Evolutionary conservation across 2,113 vertebrate genomes (phyloP).

Genomic region (Solea solea): DNA sequence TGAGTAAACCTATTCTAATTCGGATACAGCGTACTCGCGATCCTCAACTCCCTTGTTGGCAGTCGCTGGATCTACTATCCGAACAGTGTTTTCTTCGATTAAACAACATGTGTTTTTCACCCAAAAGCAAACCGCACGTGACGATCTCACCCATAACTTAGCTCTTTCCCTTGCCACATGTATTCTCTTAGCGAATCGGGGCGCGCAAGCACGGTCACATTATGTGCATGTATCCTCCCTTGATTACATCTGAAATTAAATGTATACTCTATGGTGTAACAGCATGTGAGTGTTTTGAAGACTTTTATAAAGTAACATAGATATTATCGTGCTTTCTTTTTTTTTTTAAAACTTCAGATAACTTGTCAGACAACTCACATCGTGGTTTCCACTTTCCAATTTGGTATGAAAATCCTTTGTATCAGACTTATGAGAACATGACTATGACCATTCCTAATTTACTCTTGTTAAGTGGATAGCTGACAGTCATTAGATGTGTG

Average conservation of each 20-base stretch:
- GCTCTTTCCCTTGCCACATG: slow-evolving; percentile 31
- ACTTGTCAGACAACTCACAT: too few relatives aligned
- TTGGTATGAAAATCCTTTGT: too few relatives aligned
- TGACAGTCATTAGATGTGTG: too few relatives aligned
- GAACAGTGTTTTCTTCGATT: slow-evolving; percentile 16
- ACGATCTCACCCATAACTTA: slow-evolving; percentile 6
- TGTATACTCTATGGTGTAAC: slow-evolving; percentile 18
- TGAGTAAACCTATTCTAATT: slow-evolving; percentile 22
- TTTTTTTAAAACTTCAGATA: too few relatives aligned
- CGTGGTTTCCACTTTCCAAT: too few relatives aligned
- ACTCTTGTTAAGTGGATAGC: too few relatives aligned
- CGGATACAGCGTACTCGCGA: background rate
- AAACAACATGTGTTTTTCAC: slow-evolving; percentile 48
- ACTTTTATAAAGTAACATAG: too few relatives aligned
- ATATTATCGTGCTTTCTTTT: too few relatives aligned
- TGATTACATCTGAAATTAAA: slow-evolving; percentile 29
- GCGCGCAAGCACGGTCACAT: slow-evolving; percentile 35
- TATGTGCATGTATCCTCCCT: slow-evolving; percentile 20
- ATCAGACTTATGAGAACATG: too few relatives aligned
- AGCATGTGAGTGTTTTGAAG: slow-evolving; percentile 5
- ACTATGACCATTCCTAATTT: too few relatives aligned
- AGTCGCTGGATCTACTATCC: slow-evolving; percentile 9
- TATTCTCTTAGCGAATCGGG: slow-evolving; percentile 32
- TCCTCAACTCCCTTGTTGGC: slow-evolving; percentile 29
- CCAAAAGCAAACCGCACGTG: slow-evolving; percentile 26